A percentile compares a stretch with the other conserved stretches of the same genome.
phyloP scores from a whole-genome alignment of 2,113 vertebrate genomes.

The Helogale parvula region DNA sequence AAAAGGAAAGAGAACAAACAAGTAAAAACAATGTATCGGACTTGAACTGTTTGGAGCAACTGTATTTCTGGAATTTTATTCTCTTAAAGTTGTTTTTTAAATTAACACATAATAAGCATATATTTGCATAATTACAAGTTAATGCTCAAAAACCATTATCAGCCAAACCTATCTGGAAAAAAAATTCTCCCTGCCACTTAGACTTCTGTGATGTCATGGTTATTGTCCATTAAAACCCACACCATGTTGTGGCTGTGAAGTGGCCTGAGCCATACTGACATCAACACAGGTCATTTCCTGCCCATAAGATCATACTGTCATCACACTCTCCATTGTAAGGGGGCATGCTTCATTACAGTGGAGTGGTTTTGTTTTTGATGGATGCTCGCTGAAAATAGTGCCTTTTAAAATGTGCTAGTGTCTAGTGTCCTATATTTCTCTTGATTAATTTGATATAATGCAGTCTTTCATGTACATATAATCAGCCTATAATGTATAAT shows the following conservation, averaged over 20 bases:
- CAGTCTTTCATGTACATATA: neutral
- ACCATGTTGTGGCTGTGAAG: neutral
- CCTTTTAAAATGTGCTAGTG: neutral
- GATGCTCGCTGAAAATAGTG: neutral
- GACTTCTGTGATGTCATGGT: neutral
- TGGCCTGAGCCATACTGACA: neutral
- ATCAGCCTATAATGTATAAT: neutral
- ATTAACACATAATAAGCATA: slow-evolving; percentile 35
- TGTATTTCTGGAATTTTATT: slow-evolving; percentile 49
- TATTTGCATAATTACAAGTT: slow-evolving; percentile 63
- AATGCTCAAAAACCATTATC: slow-evolving; percentile 7
- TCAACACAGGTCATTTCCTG: neutral
- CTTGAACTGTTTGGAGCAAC: slow-evolving; percentile 6
- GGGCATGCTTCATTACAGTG: neutral
- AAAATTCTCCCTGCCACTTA: neutral
- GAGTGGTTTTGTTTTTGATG: neutral
- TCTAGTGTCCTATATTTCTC: neutral
- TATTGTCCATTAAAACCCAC: neutral
- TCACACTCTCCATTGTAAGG: neutral
- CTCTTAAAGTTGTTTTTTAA: slow-evolving; percentile 46
- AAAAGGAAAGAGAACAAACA: neutral
- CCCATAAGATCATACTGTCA: neutral
- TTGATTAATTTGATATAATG: neutral
- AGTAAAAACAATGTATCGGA: neutral
- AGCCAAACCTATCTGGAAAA: neutral